Evolutionary conservation across 2,888 invertebrate species (phyloP).

Genomic region (Euzophera pinguis): DNA sequence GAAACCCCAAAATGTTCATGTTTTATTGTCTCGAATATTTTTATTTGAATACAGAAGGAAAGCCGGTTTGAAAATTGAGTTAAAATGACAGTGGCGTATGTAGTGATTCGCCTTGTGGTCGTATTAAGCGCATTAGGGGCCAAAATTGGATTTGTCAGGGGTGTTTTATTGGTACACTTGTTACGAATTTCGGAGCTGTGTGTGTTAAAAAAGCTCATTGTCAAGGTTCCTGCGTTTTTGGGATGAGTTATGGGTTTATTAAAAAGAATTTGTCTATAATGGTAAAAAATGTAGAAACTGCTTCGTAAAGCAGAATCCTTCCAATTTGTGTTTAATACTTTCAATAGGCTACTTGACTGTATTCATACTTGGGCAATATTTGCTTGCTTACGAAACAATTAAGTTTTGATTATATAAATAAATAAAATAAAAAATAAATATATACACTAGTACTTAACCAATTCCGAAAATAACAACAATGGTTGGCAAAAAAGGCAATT

Average conservation of each 20-base stretch:
- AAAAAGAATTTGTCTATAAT: slow-evolving; percentile 20
- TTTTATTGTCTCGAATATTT: slow-evolving; percentile 72
- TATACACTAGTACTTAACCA: no score
- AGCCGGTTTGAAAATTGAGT: slow-evolving; percentile 72
- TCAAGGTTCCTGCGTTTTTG: slow-evolving; percentile 33
- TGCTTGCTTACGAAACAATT: no score
- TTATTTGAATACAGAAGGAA: slow-evolving; percentile 54
- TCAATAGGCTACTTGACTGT: no score
- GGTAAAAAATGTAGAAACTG: slow-evolving; percentile 19
- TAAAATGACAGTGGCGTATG: slow-evolving; percentile 78
- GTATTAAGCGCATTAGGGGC: slow-evolving; percentile 75
- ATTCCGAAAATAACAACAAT: no score
- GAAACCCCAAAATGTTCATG: slow-evolving; percentile 28
- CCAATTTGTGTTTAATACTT: slow-evolving; percentile 11
- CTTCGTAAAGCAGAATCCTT: background rate
- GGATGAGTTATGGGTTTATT: slow-evolving; percentile 20
- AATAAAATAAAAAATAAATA: no score
- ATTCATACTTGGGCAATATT: no score
- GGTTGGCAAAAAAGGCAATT: no score
- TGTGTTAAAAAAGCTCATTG: slow-evolving; percentile 54
- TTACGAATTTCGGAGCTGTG: slow-evolving; percentile 65
- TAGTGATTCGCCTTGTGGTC: slow-evolving; percentile 77
- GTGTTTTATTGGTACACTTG: slow-evolving; percentile 77
- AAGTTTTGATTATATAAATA: no score
- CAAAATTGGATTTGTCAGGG: slow-evolving; percentile 75